Conservation (phyloP, 2,888 invertebrate genomes). For the Noctua comes region DNA sequence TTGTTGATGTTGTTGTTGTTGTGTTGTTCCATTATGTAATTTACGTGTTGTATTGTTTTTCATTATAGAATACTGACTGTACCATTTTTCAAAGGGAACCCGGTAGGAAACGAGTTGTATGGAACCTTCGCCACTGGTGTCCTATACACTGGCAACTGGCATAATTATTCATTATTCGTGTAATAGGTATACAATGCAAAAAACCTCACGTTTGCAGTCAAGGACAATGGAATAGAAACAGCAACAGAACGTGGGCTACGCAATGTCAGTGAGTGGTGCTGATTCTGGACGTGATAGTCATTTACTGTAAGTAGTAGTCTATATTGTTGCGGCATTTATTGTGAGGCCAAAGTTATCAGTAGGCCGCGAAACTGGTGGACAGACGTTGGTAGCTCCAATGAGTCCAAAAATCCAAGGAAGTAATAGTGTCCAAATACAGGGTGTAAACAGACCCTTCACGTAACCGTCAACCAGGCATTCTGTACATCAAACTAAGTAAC, state of each 20-base stretch:
- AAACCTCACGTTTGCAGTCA: slow-evolving; percentile 49
- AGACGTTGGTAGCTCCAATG: not conserved
- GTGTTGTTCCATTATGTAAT: too few species aligned
- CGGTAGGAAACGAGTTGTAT: too few species aligned
- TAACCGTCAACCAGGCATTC: too few species aligned
- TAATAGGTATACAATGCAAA: slow-evolving; percentile 36
- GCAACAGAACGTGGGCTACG: slow-evolving; percentile 28
- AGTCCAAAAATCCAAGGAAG: not conserved
- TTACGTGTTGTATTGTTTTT: too few species aligned
- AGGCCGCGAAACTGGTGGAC: not conserved
- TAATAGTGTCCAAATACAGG: too few species aligned
- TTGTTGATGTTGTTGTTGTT: too few species aligned
- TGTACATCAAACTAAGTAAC: too few species aligned
- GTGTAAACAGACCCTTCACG: too few species aligned
- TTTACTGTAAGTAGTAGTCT: not conserved
- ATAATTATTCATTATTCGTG: slow-evolving; percentile 1
- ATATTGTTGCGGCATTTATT: not conserved
- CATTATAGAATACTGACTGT: too few species aligned
- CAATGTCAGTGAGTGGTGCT: slow-evolving; percentile 34
- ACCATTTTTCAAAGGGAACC: too few species aligned
- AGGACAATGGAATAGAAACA: slow-evolving; percentile 39
- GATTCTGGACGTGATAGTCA: not conserved
- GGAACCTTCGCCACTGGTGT: too few species aligned
- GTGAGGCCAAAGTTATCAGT: not conserved
- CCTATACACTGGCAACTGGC: not conserved